phyloP scores from a whole-genome alignment of 1,140 invertebrate genomes.

The Lasaia peninsularis region DNA sequence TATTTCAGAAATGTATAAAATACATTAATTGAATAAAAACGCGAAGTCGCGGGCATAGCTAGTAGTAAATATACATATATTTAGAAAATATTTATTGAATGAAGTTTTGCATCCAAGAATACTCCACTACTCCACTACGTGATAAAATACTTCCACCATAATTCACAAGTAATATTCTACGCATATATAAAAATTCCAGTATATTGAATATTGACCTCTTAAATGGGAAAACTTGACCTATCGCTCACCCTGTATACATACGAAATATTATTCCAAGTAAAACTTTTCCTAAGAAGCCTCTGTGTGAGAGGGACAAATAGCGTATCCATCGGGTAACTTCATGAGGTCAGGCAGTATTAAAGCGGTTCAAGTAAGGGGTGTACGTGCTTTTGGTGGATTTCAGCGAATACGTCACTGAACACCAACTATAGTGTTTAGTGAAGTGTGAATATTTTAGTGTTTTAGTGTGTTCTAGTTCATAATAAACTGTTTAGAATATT shows the following conservation, averaged over 20 bases:
- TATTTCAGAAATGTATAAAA: too few species aligned
- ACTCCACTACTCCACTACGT: too few species aligned
- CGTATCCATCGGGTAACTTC: background rate
- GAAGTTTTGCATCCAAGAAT: too few species aligned
- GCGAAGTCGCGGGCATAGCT: too few species aligned
- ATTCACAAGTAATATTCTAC: background rate
- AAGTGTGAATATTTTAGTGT: slow-evolving; percentile 5
- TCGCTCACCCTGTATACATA: slow-evolving; percentile 1
- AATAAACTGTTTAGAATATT: background rate
- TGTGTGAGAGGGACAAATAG: background rate
- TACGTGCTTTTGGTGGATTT: background rate
- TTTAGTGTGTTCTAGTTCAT: background rate
- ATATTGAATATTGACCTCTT: background rate
- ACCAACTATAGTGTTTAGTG: background rate
- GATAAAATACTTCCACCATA: background rate
- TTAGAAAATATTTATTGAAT: too few species aligned
- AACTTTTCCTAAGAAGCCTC: slow-evolving; percentile 2
- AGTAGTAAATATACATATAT: too few species aligned
- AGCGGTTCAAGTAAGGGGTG: background rate
- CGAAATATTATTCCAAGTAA: background rate
- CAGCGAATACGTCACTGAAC: background rate
- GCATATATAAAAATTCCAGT: background rate
- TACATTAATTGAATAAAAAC: too few species aligned
- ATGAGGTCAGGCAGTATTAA: slow-evolving; percentile 2
- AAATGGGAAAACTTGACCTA: slow-evolving; percentile 11